Base-by-base conservation (phyloP, 2,113 vertebrate genomes). In the Phyllostomus hastatus region DNA sequence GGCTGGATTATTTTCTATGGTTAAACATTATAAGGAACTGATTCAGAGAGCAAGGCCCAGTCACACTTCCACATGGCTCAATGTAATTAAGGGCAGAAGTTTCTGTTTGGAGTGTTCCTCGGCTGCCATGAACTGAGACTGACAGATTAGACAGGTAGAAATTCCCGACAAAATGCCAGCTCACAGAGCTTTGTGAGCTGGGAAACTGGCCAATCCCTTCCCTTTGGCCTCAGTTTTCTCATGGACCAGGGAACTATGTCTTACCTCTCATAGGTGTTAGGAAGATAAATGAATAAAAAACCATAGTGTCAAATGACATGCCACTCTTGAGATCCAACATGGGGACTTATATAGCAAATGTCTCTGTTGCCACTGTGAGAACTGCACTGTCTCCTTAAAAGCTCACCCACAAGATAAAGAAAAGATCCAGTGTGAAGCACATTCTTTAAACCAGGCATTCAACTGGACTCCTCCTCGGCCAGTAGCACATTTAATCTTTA, bases 21-120 rank as follows among this genome's bases (percentile, higher is more conserved):
- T 97, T 97, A 97, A 96, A 97, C 91, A 96, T 97, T 97, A 69
- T 64, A 67, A 95, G 90, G 72, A 84, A 78, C 59, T 31, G 33
- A 87, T 92, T 96, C 91, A 66, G 80, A 85, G 38, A 50, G 67
- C 61, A 64, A 88, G 83, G 79, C 61, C 64, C 52, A 70, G 94
- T 88, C 90, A 78, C 95, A 94, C 80, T 96, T 96, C 79, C 94
- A 86, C 72, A 28, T 1, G n/a, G 91, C 76, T 94, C 66, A 17
- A 0, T 73, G 26, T 96, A 91, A 96, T 96, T 94, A 95, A 92
- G 83, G 96, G 41, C 28, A 48, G 97, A 96, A 95, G 97, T 95
- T 97, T 90, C 95, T 95, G 89, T 93, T 93, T 92, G 16, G 93
- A 66, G 87, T 97, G 61, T 94, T 96, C 59, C 54, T 24, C 1